A percentile compares a stretch with the other conserved stretches of the same genome.
These are phyloP conservation scores for Liolophura sinensis DNA, from an alignment of 1,140 invertebrate genomes.

Conservation along the genomic window DNA sequence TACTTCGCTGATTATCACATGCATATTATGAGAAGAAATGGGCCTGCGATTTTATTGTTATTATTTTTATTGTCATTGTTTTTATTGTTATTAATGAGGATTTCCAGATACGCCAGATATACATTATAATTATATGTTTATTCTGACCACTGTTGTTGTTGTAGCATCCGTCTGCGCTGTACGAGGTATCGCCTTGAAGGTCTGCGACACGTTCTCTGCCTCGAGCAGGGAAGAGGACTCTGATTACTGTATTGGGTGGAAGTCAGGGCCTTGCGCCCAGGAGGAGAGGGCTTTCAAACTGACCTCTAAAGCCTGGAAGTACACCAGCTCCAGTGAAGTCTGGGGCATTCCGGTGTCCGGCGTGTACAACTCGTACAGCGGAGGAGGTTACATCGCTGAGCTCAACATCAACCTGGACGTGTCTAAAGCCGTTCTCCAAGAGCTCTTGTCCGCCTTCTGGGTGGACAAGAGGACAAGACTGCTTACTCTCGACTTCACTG, in stretches of 20 bases:
- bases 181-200: constrained; percentile 4
- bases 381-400: constrained; percentile 39
- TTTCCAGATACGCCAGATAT: neutral
- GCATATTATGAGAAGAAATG: too few relatives aligned
- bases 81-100: too few relatives aligned
- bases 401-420: constrained; percentile 35
- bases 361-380: constrained; percentile 30
- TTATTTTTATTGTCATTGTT: too few relatives aligned
- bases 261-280: constrained; percentile 15
- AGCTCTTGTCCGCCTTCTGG: constrained; percentile 56
- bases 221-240: constrained; percentile 20
- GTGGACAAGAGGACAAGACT: constrained; percentile 63
- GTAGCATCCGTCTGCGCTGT: constrained; percentile 3
- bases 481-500: constrained; percentile 62
- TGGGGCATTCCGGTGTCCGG: constrained; percentile 36
- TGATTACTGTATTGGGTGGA: constrained; percentile 35
- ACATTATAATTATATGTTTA: constrained; percentile 10
- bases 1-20: too few relatives aligned
- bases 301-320: constrained; percentile 34
- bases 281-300: constrained; percentile 17
- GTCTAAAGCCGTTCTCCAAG: constrained; percentile 36
- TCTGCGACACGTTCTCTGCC: constrained; percentile 14
- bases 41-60: too few relatives aligned
- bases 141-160: neutral
- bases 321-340: constrained; percentile 26